phyloP scores from a whole-genome alignment of 2,888 invertebrate genomes.

The Cephonodes hylas region DNA sequence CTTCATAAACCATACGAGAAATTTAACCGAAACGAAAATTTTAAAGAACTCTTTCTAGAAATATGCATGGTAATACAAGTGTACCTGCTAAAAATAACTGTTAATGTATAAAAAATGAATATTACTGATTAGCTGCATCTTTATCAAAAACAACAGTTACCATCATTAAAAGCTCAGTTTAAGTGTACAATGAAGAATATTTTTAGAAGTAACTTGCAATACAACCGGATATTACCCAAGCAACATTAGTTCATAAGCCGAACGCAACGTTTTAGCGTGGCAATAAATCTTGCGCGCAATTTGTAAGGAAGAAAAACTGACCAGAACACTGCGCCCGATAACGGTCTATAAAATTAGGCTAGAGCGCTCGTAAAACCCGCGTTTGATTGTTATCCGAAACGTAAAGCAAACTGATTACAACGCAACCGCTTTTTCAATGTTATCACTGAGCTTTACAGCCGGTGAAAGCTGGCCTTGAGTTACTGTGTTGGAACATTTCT shows the following conservation, averaged over 20 bases:
- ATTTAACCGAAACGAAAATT: not conserved
- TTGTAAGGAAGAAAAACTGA: slow-evolving; percentile 1
- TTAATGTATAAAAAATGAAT: too few species aligned
- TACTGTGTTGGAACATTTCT: slow-evolving; percentile 5
- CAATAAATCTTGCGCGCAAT: not conserved
- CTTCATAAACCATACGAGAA: not conserved
- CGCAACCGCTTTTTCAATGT: slow-evolving; percentile 21
- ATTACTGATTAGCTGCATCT: not conserved
- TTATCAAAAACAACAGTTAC: not conserved
- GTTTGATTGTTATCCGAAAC: slow-evolving; percentile 30
- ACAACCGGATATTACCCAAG: not conserved
- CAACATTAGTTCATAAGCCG: not conserved
- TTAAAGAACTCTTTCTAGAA: not conserved
- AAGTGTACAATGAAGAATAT: not conserved
- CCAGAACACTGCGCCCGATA: slow-evolving; percentile 4
- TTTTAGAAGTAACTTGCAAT: not conserved
- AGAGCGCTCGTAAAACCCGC: slow-evolving; percentile 20
- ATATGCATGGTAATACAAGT: not conserved
- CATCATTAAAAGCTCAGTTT: not conserved
- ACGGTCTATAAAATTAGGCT: slow-evolving; percentile 13
- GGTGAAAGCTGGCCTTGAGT: slow-evolving; percentile 17
- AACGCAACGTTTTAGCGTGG: slow-evolving; percentile 1
- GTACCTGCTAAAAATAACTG: too few species aligned
- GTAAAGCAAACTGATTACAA: slow-evolving; percentile 25
- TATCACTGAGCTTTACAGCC: slow-evolving; percentile 27